Evolutionary conservation across 2,797 vertebrate species (phyloP).

Genomic region (Tinamus major): DNA sequence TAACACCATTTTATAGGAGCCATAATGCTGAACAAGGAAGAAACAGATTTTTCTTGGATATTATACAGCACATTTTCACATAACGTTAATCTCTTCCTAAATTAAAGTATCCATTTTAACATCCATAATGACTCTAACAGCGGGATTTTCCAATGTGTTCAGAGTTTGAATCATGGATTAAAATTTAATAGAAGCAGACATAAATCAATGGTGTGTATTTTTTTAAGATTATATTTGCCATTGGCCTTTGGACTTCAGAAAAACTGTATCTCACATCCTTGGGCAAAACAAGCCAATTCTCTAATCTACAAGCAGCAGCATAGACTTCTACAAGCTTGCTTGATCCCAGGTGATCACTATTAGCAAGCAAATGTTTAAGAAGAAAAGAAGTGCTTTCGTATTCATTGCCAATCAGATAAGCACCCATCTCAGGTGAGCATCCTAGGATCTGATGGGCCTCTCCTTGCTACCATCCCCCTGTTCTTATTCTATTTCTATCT

Average conservation of each 20-base stretch:
- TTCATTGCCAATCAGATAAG: conserved; percentile 37
- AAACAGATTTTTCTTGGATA: background rate
- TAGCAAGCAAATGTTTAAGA: background rate
- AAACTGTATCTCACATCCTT: background rate
- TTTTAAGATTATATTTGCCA: background rate
- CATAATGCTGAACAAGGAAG: background rate
- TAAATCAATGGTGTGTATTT: background rate
- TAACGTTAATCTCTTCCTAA: background rate
- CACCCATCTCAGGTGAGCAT: background rate
- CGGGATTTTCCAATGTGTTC: background rate
- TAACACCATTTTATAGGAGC: background rate
- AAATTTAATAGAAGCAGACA: background rate
- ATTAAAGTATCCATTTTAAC: background rate
- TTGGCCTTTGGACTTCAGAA: background rate
- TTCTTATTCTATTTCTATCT: background rate
- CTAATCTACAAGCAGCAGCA: background rate
- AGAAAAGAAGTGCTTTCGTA: background rate
- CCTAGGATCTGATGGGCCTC: background rate
- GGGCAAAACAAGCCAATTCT: background rate
- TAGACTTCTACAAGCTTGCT: background rate
- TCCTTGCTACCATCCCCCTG: background rate
- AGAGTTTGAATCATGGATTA: background rate
- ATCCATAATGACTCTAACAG: background rate
- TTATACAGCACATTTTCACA: background rate
- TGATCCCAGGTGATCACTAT: conserved; percentile 18